Percentiles rank a stretch among this genome's conserved stretches.
Conservation (phyloP, 2,113 vertebrate species). For the Rhinoderma darwinii region DNA sequence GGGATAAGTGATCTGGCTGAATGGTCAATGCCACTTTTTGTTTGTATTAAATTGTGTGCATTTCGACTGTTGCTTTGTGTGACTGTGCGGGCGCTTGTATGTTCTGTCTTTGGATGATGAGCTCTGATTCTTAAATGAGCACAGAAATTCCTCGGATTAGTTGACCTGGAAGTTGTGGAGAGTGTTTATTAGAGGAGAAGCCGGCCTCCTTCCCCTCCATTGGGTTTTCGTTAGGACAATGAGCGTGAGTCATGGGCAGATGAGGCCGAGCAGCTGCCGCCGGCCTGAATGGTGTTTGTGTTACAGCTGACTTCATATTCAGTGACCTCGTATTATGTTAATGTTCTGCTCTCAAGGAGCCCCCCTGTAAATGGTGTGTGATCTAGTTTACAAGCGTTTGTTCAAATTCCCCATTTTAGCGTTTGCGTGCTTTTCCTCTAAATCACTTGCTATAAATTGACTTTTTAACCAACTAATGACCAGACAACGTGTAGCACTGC, state of each 20-base stretch:
- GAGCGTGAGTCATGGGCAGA: constrained; percentile 36
- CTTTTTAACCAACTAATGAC: background rate
- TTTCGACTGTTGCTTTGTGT: background rate
- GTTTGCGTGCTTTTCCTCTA: background rate
- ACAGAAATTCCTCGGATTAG: constrained; percentile 1
- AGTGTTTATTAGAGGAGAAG: background rate
- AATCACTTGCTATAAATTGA: background rate
- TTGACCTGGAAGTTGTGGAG: constrained; percentile 26
- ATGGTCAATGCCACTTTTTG: constrained; percentile 28
- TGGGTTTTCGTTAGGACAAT: constrained; percentile 34
- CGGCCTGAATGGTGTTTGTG: constrained; percentile 17
- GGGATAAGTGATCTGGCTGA: background rate
- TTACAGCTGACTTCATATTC: constrained; percentile 22
- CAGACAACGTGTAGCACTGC: background rate
- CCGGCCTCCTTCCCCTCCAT: constrained; percentile 26
- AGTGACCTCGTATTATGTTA: background rate
- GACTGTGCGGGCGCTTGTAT: background rate
- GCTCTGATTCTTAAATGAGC: constrained; percentile 20
- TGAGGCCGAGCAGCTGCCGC: constrained; percentile 36
- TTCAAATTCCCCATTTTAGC: background rate
- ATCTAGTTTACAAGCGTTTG: background rate
- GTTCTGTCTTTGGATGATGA: background rate
- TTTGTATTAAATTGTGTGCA: background rate
- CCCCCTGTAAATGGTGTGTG: background rate
- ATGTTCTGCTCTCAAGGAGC: background rate